Conservation (phyloP, 2,113 vertebrate genomes). For the Leucopsar rothschildi region DNA sequence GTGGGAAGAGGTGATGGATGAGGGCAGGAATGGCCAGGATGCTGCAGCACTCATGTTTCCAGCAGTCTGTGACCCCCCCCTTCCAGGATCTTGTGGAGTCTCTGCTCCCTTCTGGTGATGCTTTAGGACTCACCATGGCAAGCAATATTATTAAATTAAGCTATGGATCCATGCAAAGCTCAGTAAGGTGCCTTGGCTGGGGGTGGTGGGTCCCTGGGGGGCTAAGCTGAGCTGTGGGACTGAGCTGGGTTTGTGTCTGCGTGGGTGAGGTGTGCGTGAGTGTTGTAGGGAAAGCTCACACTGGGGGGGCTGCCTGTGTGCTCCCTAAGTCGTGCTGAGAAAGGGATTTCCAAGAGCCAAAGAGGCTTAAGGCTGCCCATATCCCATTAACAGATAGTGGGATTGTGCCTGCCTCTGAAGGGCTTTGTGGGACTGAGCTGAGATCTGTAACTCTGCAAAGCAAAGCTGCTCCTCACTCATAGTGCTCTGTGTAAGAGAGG, state of each 20-base stretch:
- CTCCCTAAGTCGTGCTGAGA: neutral
- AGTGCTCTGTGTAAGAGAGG: neutral
- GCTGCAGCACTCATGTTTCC: rapidly evolving
- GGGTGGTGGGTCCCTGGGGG: neutral
- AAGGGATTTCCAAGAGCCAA: slow-evolving; percentile 27
- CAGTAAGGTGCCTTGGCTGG: neutral
- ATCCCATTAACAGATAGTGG: slow-evolving; percentile 34
- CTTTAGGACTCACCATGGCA: neutral
- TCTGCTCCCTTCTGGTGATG: neutral
- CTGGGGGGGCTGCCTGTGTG: neutral
- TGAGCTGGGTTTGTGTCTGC: rapidly evolving
- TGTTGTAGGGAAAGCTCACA: rapidly evolving
- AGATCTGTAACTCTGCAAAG: neutral
- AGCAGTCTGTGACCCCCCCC: neutral
- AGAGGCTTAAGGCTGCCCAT: neutral
- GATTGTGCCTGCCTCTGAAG: neutral
- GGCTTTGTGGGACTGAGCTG: neutral
- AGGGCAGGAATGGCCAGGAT: neutral
- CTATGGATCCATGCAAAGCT: neutral
- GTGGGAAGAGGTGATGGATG: neutral
- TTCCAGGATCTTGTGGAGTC: neutral
- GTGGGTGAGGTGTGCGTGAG: rapidly evolving
- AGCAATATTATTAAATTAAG: neutral
- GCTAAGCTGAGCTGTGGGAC: neutral
- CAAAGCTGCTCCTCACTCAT: rapidly evolving